phyloP scores from a whole-genome alignment of 2,113 vertebrate species.

The Grus americana region DNA sequence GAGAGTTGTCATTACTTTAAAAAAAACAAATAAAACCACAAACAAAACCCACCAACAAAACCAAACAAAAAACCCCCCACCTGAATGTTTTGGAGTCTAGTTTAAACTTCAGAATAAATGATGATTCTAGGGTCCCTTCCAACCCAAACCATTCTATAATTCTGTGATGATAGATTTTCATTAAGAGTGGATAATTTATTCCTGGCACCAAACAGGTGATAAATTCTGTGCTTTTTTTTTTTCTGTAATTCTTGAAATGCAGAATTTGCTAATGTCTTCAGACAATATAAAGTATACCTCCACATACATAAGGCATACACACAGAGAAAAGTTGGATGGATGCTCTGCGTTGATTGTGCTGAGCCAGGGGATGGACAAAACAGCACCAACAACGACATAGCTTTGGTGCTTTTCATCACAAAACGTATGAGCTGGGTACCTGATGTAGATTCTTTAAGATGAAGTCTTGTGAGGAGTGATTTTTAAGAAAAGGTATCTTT shows the following conservation, averaged over 20 bases:
- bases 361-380: background rate
- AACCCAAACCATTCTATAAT: too few relatives aligned
- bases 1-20: background rate
- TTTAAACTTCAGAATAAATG: conserved; percentile 14
- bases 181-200: background rate
- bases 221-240: background rate
- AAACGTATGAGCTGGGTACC: background rate
- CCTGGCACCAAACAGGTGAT: background rate
- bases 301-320: background rate
- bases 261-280: background rate
- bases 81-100: background rate
- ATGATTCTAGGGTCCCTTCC: background rate
- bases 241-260: background rate
- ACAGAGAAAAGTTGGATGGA: background rate
- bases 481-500: background rate
- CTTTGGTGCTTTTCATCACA: background rate
- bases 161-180: background rate
- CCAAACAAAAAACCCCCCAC: fast-evolving
- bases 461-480: background rate
- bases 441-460: background rate
- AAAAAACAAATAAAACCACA: background rate
- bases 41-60: background rate
- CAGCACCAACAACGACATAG: background rate
- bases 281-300: background rate
- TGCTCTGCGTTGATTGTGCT: background rate